These are phyloP conservation scores for Aptenodytes forsteri DNA, from an alignment of 2,113 vertebrate species.

Conservation along the genomic window DNA sequence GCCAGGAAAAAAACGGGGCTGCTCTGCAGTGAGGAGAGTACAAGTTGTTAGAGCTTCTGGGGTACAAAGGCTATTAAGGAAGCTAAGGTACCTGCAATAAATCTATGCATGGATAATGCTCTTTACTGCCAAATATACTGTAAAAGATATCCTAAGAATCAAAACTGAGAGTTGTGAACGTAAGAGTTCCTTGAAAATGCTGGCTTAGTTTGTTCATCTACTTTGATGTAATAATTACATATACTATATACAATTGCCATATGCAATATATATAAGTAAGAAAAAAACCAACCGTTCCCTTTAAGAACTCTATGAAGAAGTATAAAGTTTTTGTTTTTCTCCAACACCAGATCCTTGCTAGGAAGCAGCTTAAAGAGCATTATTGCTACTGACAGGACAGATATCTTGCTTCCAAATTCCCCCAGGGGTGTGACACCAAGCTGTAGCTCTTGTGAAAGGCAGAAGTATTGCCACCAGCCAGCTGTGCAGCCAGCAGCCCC, in stretches of 20 bases:
- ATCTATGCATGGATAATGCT: not conserved
- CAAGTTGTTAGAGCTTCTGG: not conserved
- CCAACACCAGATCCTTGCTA: not conserved
- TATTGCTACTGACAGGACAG: not conserved
- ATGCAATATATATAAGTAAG: not conserved
- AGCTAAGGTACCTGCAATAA: not conserved
- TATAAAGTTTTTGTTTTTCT: not conserved
- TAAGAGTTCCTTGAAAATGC: not conserved
- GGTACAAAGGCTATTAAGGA: not conserved
- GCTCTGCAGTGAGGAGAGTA: not conserved
- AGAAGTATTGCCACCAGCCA: not conserved
- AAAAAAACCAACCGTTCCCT: not conserved
- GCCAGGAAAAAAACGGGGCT: not conserved
- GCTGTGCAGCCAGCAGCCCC: not conserved
- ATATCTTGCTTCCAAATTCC: not conserved
- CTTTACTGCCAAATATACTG: not conserved
- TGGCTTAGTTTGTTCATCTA: not conserved
- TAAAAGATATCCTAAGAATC: not conserved
- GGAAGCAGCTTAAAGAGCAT: not conserved
- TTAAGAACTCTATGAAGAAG: not conserved
- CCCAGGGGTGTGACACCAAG: not conserved
- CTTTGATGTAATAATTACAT: not conserved
- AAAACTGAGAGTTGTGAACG: not conserved
- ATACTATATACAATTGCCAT: not conserved
- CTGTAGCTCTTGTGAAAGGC: not conserved